Conservation (phyloP, 2,797 vertebrate species). For the Melanotaenia trifasciata region DNA sequence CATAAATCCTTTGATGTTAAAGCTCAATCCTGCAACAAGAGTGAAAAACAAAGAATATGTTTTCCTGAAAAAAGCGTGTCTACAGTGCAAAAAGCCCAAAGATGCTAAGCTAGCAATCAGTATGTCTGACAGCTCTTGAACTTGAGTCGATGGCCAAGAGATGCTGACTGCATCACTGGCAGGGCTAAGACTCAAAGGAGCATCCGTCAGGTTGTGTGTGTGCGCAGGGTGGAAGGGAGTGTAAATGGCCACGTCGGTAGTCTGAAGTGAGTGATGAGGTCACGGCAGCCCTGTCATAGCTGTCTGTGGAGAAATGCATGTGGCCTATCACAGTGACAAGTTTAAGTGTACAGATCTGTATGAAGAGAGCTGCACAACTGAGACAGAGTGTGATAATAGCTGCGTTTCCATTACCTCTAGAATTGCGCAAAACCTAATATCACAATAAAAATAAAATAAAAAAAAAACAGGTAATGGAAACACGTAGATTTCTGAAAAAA, state of each 20-base stretch:
- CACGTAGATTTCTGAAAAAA: too few species aligned
- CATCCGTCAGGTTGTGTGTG: constrained; percentile 30
- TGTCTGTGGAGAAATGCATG: constrained; percentile 55
- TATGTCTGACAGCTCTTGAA: constrained; percentile 65
- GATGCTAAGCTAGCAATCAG: constrained; percentile 46
- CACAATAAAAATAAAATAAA: too few species aligned
- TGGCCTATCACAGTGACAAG: constrained; percentile 38
- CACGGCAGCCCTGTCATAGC: constrained; percentile 60
- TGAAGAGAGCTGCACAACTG: background rate
- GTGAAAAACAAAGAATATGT: background rate
- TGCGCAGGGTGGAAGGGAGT: constrained; percentile 13
- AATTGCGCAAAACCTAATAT: too few species aligned
- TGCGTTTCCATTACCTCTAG: too few species aligned
- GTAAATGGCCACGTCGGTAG: constrained; percentile 53
- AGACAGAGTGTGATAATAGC: background rate
- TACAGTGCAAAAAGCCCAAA: constrained; percentile 15
- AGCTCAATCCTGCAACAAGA: background rate
- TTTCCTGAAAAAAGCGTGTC: background rate
- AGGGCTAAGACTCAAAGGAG: constrained; percentile 29
- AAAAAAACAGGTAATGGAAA: too few species aligned
- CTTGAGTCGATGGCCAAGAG: constrained; percentile 30
- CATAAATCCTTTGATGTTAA: background rate
- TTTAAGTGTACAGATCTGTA: constrained; percentile 37
- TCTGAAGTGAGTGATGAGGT: constrained; percentile 65
- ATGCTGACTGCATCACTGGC: constrained; percentile 47